These are phyloP conservation scores for Pogonocichla stellata DNA, from an alignment of 2,113 vertebrate species.

Conservation along the genomic window DNA sequence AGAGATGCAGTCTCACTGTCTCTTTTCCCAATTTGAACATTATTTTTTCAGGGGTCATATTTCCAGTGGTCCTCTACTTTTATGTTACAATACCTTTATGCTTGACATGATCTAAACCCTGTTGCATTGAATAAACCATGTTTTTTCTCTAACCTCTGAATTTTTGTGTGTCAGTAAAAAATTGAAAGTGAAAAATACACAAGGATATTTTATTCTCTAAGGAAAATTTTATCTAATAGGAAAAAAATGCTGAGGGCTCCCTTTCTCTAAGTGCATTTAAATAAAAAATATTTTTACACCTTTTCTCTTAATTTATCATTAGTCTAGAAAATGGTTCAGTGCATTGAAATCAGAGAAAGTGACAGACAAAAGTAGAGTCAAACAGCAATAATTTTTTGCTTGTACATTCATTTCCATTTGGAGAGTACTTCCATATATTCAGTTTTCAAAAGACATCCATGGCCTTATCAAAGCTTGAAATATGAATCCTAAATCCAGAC, in stretches of 20 bases:
- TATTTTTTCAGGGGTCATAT: background rate
- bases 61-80: background rate
- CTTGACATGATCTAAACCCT: background rate
- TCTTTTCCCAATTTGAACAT: background rate
- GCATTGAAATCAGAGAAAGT: background rate
- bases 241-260: accelerated
- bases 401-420: background rate
- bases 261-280: background rate
- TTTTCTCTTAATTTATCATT: background rate
- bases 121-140: background rate
- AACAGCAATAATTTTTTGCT: background rate
- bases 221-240: background rate
- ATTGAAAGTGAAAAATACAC: background rate
- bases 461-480: background rate
- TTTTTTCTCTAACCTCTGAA: background rate
- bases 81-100: background rate
- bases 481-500: background rate
- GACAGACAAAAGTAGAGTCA: background rate
- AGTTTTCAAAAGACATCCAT: background rate
- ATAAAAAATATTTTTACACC: accelerated
- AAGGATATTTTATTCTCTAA: background rate
- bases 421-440: background rate
- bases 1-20: background rate
- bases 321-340: background rate
- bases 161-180: background rate